Conservation (phyloP, 2,888 invertebrate genomes). For the Erpobdella octoculata region DNA sequence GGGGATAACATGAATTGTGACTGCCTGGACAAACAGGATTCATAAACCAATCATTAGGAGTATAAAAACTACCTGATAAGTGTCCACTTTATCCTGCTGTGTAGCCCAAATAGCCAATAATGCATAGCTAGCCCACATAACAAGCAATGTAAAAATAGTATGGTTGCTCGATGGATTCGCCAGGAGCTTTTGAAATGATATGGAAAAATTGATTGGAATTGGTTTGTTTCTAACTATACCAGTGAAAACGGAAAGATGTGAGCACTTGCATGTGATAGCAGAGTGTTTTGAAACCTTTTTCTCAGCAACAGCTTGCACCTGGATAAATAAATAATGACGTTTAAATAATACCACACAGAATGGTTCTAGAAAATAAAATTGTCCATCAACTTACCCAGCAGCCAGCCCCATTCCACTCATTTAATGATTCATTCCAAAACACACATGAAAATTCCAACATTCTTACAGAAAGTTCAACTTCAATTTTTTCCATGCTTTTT, state of each 20-base stretch:
- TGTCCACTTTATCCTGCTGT: background rate
- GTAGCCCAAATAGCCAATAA: background rate
- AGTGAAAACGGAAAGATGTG: conserved; percentile 14
- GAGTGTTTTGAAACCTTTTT: too few species aligned
- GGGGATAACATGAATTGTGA: too few species aligned
- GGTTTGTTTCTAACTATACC: background rate
- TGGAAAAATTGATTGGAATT: background rate
- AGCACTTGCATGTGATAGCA: background rate
- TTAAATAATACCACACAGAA: background rate
- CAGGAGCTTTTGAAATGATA: background rate
- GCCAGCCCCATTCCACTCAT: background rate
- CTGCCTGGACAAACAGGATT: too few species aligned
- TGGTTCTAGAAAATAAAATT: background rate
- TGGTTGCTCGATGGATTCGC: background rate
- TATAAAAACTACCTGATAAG: too few species aligned
- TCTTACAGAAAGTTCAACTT: background rate
- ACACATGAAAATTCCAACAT: background rate
- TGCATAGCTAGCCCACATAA: background rate
- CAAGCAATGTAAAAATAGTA: background rate
- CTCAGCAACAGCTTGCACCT: background rate
- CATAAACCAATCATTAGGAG: too few species aligned
- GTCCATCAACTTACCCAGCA: conserved; percentile 16
- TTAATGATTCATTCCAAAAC: conserved; percentile 11
- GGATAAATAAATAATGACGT: background rate
- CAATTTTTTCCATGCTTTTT: background rate